Base-by-base conservation (phyloP, 2,797 vertebrate genomes). In the Melanotaenia maccullochi region DNA sequence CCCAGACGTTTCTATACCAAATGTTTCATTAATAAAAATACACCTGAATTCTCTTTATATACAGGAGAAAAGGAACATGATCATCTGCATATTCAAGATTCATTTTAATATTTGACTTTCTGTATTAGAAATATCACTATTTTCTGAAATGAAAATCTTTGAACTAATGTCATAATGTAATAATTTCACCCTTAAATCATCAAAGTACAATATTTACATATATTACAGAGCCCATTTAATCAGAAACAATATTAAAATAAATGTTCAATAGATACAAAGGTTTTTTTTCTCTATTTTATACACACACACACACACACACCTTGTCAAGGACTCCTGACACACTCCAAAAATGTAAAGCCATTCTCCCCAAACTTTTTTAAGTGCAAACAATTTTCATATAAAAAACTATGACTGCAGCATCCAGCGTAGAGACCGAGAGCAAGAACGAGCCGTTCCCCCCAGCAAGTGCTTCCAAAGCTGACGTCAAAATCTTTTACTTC, bases 221-320 rank as follows among this genome's bases (percentile, higher is more conserved):
- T 93, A 90, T 93, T 95, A 96, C 96, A 96, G 91, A 95, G 92
- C 81, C 67, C 77, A 92, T 91, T 93, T 87, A 85, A 94, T 91
- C 90, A 92, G 90, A 95, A 96, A 96, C 93, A 94, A 96, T 96
- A 96, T 94, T 96, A 96, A 96, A 96, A 96, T 95, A 96, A 96
- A 95, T 89, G 94, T 94, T 95, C 92, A 94, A 95, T 95, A 95
- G 94, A 93, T 96, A 96, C 91, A 96, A 96, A 95, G 93, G 86
- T 87, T 90, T 80, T 62, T 77, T 36, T 73, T 59, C 32, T 60
- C 25, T 54, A 55, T 51, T 32, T 42, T 60, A 24, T 20, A 32
- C 9, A 56, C 54, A 56, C 25, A 32, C 54, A 56, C 54, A 56
- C 51, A 52, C 47, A 24, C 24, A 52, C 51, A 92, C 90, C 93